Base-by-base conservation (phyloP, 2,113 vertebrate species). In the Cygnus atratus region DNA sequence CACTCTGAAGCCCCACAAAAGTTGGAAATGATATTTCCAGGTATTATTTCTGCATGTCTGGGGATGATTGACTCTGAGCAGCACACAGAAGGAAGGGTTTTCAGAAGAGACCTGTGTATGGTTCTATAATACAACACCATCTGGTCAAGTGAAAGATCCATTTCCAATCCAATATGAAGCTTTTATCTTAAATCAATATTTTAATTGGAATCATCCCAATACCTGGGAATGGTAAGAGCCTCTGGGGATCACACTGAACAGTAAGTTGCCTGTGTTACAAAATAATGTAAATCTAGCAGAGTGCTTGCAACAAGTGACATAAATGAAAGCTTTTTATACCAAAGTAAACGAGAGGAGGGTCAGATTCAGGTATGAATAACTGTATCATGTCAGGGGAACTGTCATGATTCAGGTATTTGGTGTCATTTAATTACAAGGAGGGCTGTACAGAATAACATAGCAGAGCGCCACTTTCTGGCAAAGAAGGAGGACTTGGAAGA, bases 151-250 rank as follows among this genome's bases (percentile, higher is more conserved):
- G 52, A 61, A 90, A 84, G 59, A 83, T 87, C 2, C 1, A 63
- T 90, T 91, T 80, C n/a, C 86, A 91, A 95, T 59, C 58, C 72
- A 86, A 67, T 84, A 80, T 25, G 74, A 74, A 88, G 63, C 26
- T 95, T 91, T 95, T 46, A 41, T 88, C 63, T 74, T 77, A 80
- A 86, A 68, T 63, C 88, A 88, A 83, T 77, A 70, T 26, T 90
- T 62, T 13, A 78, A 52, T n/a, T 62, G 37, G 31, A 83, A 6
- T 73, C 33, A 52, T 62, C 25, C 52, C 18, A 29, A 11, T 43
- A 39, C 29, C 43, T 26, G 33, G 31, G 52, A 76, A 78, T 13
- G 29, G 67, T 22, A 61, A 12, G 58, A 37, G 41, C 62, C 67
- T 52, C 44, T 50, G 61, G 44, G 57, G 10, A 68, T 76, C 24